Evolutionary conservation across 1,140 invertebrate genomes (phyloP).

Genomic region (Drosophila kikkawai): DNA sequence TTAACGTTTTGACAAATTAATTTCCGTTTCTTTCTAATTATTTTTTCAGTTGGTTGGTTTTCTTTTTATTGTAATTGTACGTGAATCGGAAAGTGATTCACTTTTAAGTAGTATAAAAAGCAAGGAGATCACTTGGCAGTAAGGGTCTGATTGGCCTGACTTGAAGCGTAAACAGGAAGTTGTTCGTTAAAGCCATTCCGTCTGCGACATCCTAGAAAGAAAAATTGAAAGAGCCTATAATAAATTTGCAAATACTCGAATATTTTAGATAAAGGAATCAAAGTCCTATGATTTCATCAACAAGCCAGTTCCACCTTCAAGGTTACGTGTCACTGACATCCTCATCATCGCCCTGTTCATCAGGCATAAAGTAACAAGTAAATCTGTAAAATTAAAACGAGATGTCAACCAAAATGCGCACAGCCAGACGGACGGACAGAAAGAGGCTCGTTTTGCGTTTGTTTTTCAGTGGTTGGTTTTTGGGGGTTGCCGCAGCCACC

Average conservation of each 20-base stretch:
- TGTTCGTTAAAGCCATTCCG: conserved; percentile 61
- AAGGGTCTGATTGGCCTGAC: conserved; percentile 22
- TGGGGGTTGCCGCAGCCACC: conserved; percentile 31
- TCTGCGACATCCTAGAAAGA: background rate
- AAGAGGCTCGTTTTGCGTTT: conserved; percentile 42
- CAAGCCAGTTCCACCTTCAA: background rate
- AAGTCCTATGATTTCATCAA: background rate
- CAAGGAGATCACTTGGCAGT: conserved; percentile 6
- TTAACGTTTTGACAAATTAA: conserved; percentile 70
- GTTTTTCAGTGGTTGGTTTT: conserved; percentile 28
- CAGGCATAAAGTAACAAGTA: conserved; percentile 53
- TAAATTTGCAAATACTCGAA: background rate
- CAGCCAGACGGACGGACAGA: conserved; percentile 3
- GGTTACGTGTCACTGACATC: conserved; percentile 4
- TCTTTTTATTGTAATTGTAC: background rate
- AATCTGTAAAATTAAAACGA: conserved; percentile 77
- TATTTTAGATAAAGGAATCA: background rate
- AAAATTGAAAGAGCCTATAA: background rate
- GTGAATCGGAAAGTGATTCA: conserved; percentile 19
- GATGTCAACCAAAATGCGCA: conserved; percentile 59
- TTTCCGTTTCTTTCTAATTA: conserved; percentile 64
- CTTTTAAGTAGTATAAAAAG: background rate
- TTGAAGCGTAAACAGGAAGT: conserved; percentile 67
- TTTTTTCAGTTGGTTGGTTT: conserved; percentile 7
- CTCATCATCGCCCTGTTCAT: conserved; percentile 1